Evolutionary conservation across 2,888 invertebrate genomes (phyloP).

Genomic region (Sesamia inferens): DNA sequence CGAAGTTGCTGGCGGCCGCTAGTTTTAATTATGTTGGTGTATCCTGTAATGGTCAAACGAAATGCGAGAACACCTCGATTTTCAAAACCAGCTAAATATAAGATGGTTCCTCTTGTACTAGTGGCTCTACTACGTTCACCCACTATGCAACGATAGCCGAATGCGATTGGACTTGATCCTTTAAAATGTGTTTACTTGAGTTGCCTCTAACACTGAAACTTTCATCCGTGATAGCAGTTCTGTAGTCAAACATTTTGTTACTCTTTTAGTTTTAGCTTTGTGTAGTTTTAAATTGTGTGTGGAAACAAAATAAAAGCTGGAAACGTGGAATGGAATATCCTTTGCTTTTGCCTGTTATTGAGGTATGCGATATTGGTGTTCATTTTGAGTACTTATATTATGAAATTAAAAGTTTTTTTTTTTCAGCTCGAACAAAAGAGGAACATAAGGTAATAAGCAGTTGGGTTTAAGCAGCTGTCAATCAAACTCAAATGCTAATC

Average conservation of each 20-base stretch:
- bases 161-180: slow-evolving; percentile 49
- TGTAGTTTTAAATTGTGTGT: slow-evolving; percentile 17
- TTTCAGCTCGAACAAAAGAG: background rate
- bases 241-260: slow-evolving; percentile 48
- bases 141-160: slow-evolving; percentile 23
- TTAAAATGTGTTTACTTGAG: slow-evolving; percentile 52
- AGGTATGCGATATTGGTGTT: background rate
- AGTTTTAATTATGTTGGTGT: too few species aligned
- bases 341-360: background rate
- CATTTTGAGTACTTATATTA: background rate
- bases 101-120: background rate
- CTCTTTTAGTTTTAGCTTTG: slow-evolving; percentile 16
- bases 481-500: too few species aligned
- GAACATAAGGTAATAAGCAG: too few species aligned
- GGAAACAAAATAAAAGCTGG: background rate
- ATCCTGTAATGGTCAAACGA: too few species aligned
- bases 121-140: slow-evolving; percentile 11
- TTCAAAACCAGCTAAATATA: too few species aligned
- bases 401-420: too few species aligned
- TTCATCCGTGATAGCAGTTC: slow-evolving; percentile 24
- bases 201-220: slow-evolving; percentile 22
- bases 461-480: too few species aligned
- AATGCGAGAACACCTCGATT: too few species aligned
- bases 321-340: background rate
- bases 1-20: too few species aligned